Percentiles rank a stretch among this genome's conserved stretches.
phyloP scores from a whole-genome alignment of 2,888 invertebrate species.

The Tigriopus californicus region DNA sequence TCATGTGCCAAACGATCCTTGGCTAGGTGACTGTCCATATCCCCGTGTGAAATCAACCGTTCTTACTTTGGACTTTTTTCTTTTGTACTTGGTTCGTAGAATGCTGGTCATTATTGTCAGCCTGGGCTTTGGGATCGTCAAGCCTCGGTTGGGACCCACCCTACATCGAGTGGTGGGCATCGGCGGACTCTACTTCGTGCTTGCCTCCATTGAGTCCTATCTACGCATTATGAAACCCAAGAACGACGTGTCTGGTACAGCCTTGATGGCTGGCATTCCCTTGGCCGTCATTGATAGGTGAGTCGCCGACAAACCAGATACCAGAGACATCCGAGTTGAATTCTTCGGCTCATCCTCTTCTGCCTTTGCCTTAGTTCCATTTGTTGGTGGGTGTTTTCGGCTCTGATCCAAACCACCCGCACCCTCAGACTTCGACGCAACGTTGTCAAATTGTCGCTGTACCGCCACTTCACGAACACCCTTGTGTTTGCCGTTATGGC shows the following conservation, averaged over 20 bases:
- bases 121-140: constrained; percentile 85
- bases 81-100: neutral
- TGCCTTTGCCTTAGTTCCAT: constrained; percentile 38
- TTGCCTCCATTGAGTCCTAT: constrained; percentile 71
- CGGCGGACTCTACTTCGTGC: constrained; percentile 58
- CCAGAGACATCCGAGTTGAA: neutral
- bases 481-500: constrained; percentile 74
- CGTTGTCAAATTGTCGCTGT: constrained; percentile 23
- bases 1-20: constrained; percentile 78
- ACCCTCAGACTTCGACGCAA: constrained; percentile 58
- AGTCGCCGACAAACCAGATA: no score
- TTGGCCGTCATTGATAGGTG: constrained; percentile 46
- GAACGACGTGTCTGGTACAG: constrained; percentile 40
- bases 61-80: neutral
- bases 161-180: constrained; percentile 69
- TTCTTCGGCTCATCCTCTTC: no score
- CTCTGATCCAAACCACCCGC: constrained; percentile 69
- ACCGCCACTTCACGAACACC: constrained; percentile 77
- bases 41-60: neutral
- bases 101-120: constrained; percentile 88
- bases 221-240: constrained; percentile 48
- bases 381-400: constrained; percentile 85
- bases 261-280: constrained; percentile 56
- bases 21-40: constrained; percentile 37
- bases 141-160: constrained; percentile 71